Conservation (phyloP, 35 echinoderm and acorn worm species). For the Nesometra sesokonis region DNA sequence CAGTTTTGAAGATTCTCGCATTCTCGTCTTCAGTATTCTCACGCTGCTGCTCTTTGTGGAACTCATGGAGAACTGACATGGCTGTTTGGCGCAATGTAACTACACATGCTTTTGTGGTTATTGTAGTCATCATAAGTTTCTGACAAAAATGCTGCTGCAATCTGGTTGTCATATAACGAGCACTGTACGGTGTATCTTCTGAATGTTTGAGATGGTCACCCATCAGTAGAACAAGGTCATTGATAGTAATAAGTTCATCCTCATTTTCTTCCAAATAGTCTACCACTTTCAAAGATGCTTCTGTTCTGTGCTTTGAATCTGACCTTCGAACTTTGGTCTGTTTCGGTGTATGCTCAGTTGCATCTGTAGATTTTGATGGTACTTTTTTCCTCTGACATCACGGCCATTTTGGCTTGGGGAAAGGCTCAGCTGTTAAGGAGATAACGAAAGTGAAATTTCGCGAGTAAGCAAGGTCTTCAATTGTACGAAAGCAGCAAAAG, state of each 20-base stretch:
- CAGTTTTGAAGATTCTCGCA: slow-evolving; percentile 4
- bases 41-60: not conserved
- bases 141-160: not conserved
- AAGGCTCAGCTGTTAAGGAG: not conserved
- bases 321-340: not conserved
- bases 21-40: slow-evolving; percentile 8
- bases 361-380: not conserved
- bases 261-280: slow-evolving; percentile 4
- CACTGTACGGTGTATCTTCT: not conserved
- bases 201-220: not conserved
- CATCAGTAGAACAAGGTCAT: slow-evolving; percentile 5
- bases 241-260: slow-evolving; percentile 15
- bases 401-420: too few species aligned
- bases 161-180: not conserved
- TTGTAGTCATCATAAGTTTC: not conserved
- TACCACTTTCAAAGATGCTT: slow-evolving; percentile 15
- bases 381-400: not conserved
- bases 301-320: not conserved
- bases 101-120: not conserved
- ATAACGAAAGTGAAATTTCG: not conserved
- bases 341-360: not conserved
- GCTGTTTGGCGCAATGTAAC: slow-evolving; percentile 2
- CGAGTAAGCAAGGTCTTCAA: too few species aligned
- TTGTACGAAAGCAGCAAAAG: too few species aligned
- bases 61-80: slow-evolving; percentile 9